Base-by-base conservation (phyloP, 2,797 vertebrate genomes). In the Jordanella pulchra region DNA sequence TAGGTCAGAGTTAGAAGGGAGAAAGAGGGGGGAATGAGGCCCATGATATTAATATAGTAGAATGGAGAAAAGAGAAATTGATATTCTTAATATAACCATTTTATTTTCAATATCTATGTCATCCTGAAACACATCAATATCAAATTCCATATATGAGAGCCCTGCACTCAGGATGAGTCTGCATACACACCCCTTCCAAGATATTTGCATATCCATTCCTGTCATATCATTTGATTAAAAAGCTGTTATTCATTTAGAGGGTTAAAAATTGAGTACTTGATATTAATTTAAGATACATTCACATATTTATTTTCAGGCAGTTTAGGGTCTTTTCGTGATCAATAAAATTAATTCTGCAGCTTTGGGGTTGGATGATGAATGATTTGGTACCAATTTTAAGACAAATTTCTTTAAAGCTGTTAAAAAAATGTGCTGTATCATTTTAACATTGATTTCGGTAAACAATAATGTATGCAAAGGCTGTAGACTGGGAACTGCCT, bases 391-490 rank as follows among this genome's bases (percentile, higher is more conserved):
- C 56, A 39, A 50, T 66, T 73, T 65, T 66, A 56, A 67, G 65
- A 71, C 35, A 48, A 39, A 50, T 45, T 30, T 58, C 63, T 58
- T 69, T 53, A 53, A 67, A 54, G 67, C 30, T 64, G 60, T n/a
- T 27, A 48, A 28, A 27, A 73, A 76, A 30, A 63, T 42, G 69
- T 73, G 35, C 35, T 61, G 12, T 0, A 28, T 74, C 68, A 78
- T 63, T 82, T 67, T 47, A 44, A 63, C 79, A 76, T 78, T 67
- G 69, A 81, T 84, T 78, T 83, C 65, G 73, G 30, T 30, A 55
- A 72, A 82, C 75, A 75, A 78, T 80, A 72, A 88, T 81, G 27
- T 48, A 72, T 79, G 76, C 44, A 39, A 64, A 25, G 61, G 72
- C 73, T 35, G 65, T 51, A 71, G 70, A 81, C 80, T 75, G 5